Base-by-base conservation (phyloP, 2,888 invertebrate genomes). In the Agrilus biguttatus region DNA sequence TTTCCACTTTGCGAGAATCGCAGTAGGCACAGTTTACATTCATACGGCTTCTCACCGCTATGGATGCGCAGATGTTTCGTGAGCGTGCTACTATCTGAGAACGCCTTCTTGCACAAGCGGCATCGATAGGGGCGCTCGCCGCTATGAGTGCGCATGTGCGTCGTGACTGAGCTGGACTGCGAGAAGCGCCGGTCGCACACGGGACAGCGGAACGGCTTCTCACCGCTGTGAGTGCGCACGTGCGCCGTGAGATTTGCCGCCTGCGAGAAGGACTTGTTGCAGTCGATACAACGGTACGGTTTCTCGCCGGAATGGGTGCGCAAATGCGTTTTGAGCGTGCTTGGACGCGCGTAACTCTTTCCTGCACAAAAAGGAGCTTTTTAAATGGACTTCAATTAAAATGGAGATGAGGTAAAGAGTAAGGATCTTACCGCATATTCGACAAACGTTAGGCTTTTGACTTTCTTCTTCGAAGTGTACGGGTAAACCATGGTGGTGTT, bases 121-220 rank as follows among this genome's bases (percentile, higher is more conserved):
- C 97, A 98, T 37, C 71, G 58, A 66, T 97, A 96, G 0, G 97
- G 97, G 45, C 95, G 75, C 64, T 97, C 96, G n/a, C 96, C 97
- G n/a, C 92, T 92, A 69, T 98, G 97, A n/a, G 97, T 98, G 61
- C 97, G 77, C 92, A 96, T 95, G 73, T 98, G 98, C 52, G 97
- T 97, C 44, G 97, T 98, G 42, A 98, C 93, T 41, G 83, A 83
- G 56, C 93, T 93, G 63, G 82, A 82, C 62, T 98, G 97, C 46
- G 95, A 95, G 67, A 98, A 98, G 55, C 92, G 78, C 47, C 97
- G 77, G 62, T 93, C 91, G 67, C 98, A 98, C 52, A 97, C 90
- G 17, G 91, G 90, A 73, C 98, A 98, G 53, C 86, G 80, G 56
- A 97, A 98, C 36, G 98, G 97, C 62, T 98, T 98, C 69, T 98